Base-by-base conservation (phyloP, 23 tunicate genomes). In the Trididemnum nubilum region DNA sequence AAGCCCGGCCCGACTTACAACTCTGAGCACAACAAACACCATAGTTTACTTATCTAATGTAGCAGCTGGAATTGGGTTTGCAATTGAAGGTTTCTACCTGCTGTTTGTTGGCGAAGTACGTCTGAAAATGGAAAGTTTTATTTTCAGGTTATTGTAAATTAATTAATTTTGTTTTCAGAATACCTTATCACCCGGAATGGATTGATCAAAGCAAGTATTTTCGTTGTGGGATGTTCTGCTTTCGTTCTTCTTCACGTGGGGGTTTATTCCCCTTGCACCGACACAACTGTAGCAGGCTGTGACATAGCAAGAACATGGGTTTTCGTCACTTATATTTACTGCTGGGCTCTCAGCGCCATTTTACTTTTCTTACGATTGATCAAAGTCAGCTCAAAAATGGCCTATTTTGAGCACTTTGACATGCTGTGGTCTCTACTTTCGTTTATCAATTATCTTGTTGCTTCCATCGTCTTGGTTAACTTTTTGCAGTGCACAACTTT, bases 351-450 rank as follows among this genome's bases (percentile, higher is more conserved):
- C 36, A 81, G 79, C 40, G 65, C 87, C 33, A 91, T 91, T 33
- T 39, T 91, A n/a, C 64, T 85, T 0, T 50, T 91, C n/a, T 29
- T 91, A 23, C 85, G 87, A 76, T 51, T 91, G 32, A 85, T 85
- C 5, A 81, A 81, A 5, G 27, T 91, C 71, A 73, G 35, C 36
- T 75, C 44, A 35, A 91, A 80, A 36, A 73, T 91, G 30, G 84
- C 81, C 1, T 61, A 54, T 22, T 35, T 91, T n/a, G 67, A 77
- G 1, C 81, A 39, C 18, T 57, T 75, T 70, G 97, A 91, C 49
- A 86, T 91, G 65, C 49, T 85, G 0, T 91, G 97, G 97, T 81
- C 97, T 33, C 84, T 69, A 33, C 85, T 91, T 75, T 85, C 90
- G 1, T 85, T 64, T 67, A 31, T 91, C 1, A 71, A 86, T 57